Percentiles rank a stretch among this genome's conserved stretches.
phyloP scores from a whole-genome alignment of 2,888 invertebrate genomes.

The Cecidostiba fungosa region DNA sequence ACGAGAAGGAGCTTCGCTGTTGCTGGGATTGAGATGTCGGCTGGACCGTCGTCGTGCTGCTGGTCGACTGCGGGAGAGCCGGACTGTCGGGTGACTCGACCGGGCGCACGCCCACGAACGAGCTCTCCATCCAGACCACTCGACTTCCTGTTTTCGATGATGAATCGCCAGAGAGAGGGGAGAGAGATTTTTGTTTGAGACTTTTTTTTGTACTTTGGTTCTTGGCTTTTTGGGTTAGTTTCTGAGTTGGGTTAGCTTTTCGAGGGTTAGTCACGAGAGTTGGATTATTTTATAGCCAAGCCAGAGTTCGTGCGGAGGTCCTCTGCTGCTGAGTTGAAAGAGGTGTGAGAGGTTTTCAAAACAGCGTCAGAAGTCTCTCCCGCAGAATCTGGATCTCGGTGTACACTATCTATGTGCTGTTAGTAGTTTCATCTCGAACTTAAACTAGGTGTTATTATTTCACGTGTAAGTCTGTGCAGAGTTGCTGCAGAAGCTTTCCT shows the following conservation, averaged over 20 bases:
- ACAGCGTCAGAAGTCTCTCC: neutral
- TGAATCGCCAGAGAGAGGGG: constrained; percentile 6
- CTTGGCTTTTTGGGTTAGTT: constrained; percentile 31
- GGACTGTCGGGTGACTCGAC: constrained; percentile 92
- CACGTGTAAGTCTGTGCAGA: constrained; percentile 6
- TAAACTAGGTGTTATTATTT: neutral
- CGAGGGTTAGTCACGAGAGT: constrained; percentile 8
- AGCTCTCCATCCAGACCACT: constrained; percentile 95
- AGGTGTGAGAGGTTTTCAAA: neutral
- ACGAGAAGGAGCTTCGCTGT: neutral
- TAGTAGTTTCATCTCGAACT: neutral
- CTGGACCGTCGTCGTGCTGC: constrained; percentile 27
- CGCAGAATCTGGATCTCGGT: constrained; percentile 13
- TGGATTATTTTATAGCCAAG: neutral
- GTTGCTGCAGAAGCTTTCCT: neutral
- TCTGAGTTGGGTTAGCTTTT: constrained; percentile 23
- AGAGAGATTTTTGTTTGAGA: constrained; percentile 37
- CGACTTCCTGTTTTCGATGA: constrained; percentile 83
- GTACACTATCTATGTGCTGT: neutral
- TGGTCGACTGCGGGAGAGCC: neutral
- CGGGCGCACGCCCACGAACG: constrained; percentile 93
- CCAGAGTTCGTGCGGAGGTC: neutral
- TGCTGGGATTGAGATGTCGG: neutral
- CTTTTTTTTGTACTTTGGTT: constrained; percentile 2
- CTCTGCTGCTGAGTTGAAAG: neutral